phyloP scores from a whole-genome alignment of 1,140 invertebrate genomes.

The Drosophila cardini region DNA sequence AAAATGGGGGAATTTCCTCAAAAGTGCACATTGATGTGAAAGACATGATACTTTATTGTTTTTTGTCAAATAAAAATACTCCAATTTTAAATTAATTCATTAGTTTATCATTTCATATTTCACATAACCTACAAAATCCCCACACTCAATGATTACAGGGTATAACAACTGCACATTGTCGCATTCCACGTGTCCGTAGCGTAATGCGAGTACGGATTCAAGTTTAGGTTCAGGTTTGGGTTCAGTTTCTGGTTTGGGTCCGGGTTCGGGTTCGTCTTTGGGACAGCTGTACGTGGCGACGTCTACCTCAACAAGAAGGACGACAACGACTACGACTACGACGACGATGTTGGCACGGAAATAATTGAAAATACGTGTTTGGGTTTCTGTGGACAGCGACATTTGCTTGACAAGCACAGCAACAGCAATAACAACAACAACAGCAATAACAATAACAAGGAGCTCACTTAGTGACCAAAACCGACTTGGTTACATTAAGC shows the following conservation, averaged over 20 bases:
- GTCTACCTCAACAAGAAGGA: conserved; percentile 42
- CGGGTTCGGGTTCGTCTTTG: conserved; percentile 5
- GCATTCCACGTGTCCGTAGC: conserved; percentile 14
- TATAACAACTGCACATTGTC: conserved; percentile 39
- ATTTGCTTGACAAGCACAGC: conserved; percentile 61
- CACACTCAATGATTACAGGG: too few species aligned
- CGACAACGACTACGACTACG: background rate
- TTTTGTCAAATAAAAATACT: too few species aligned
- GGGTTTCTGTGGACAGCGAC: conserved; percentile 76
- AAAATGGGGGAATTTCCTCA: too few species aligned
- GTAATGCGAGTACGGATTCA: too few species aligned
- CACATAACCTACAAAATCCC: too few species aligned
- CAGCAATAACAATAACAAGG: conserved; percentile 35
- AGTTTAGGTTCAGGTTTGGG: background rate
- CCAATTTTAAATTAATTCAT: too few species aligned
- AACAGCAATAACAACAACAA: conserved; percentile 41
- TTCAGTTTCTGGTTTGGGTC: background rate
- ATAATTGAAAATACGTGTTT: conserved; percentile 84
- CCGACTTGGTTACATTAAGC: conserved; percentile 22
- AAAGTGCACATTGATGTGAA: too few species aligned
- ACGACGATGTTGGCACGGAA: conserved; percentile 77
- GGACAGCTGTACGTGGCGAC: conserved; percentile 43
- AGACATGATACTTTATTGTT: too few species aligned
- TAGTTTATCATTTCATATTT: too few species aligned
- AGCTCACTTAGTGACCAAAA: conserved; percentile 44